Conservation (phyloP, 2,797 vertebrate species). For the Meriones psammophilus region DNA sequence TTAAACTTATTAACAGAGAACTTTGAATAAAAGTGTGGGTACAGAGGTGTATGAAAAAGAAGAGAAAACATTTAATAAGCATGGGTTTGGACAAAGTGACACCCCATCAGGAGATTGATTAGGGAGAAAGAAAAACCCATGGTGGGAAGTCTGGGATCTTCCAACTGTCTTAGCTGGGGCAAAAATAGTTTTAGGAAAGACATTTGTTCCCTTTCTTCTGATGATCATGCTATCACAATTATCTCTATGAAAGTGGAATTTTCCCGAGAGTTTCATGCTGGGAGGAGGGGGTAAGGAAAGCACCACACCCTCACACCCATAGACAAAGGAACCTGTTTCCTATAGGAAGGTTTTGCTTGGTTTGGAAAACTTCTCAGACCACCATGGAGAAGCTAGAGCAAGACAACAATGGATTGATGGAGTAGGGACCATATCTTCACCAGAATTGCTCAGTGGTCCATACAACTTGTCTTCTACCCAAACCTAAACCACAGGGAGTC, state of each 20-base stretch:
- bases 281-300: background rate
- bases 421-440: background rate
- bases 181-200: background rate
- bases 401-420: background rate
- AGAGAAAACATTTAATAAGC: background rate
- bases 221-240: background rate
- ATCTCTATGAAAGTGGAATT: background rate
- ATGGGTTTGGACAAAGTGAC: background rate
- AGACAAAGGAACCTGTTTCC: background rate
- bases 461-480: background rate
- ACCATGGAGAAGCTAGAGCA: background rate
- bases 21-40: background rate
- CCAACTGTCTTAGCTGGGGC: background rate
- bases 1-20: background rate
- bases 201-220: background rate
- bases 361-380: background rate
- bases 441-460: too few species aligned
- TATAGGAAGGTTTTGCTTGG: too few species aligned
- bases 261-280: background rate
- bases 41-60: background rate
- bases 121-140: constrained; percentile 29
- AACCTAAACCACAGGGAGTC: background rate
- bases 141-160: background rate
- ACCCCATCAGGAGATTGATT: constrained; percentile 14
- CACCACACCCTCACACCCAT: too few species aligned